phyloP scores from a whole-genome alignment of 92 coral and sea anemone genomes.

The Phenganax marumi region DNA sequence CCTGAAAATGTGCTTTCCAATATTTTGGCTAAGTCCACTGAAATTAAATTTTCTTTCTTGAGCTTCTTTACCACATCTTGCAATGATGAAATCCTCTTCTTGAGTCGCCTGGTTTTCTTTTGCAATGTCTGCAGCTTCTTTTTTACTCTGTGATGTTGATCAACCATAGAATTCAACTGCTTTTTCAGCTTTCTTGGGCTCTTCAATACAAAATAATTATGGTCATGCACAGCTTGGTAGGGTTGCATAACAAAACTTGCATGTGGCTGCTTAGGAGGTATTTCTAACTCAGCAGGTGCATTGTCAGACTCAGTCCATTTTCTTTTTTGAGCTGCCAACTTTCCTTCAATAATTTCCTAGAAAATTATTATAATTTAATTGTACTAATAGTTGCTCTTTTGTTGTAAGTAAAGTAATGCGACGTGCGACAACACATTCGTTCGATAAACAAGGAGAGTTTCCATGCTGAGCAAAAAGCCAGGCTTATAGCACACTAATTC shows the following conservation, averaged over 20 bases:
- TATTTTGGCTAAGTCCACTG: conserved; percentile 12
- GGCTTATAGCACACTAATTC: no score
- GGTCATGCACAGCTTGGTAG: conserved; percentile 8
- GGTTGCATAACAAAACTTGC: neutral
- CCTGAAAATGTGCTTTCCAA: conserved; percentile 34
- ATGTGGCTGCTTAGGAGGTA: no score
- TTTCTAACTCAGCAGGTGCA: no score
- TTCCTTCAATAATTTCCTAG: no score
- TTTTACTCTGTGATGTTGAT: neutral
- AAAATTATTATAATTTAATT: no score
- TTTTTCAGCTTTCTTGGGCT: conserved; percentile 4
- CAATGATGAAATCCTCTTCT: conserved; percentile 8
- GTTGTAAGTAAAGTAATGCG: no score
- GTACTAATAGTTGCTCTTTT: no score
- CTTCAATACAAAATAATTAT: neutral
- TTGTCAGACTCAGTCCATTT: neutral
- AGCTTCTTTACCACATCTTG: neutral
- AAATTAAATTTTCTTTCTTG: neutral
- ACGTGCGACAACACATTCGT: no score
- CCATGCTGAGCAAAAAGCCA: no score
- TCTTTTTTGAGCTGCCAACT: no score
- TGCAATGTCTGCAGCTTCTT: conserved; percentile 3
- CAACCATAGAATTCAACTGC: conserved; percentile 10
- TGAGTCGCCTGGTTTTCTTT: neutral
- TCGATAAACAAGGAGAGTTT: no score